These are phyloP conservation scores for Brenthis daphne DNA, from an alignment of 2,888 invertebrate species.

Conservation along the genomic window DNA sequence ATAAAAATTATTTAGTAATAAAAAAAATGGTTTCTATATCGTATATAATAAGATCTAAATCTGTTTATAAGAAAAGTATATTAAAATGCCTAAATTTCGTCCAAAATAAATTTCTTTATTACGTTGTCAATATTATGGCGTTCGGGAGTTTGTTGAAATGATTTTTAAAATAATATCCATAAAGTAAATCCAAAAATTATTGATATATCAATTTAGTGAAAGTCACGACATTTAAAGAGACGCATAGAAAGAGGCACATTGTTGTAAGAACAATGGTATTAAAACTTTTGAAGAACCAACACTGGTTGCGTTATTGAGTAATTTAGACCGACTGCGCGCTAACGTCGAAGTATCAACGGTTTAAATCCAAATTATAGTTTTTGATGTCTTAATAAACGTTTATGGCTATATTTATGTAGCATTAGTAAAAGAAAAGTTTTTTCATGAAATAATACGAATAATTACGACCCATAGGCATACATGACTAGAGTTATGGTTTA, in stretches of 20 bases:
- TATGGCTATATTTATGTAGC: not conserved
- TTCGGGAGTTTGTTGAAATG: conserved; percentile 22
- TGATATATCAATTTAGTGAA: conserved; percentile 43
- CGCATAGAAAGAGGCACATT: conserved; percentile 41
- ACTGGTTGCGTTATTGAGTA: conserved; percentile 63
- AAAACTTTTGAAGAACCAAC: conserved; percentile 58
- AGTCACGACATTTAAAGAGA: conserved; percentile 49
- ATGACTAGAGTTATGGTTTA: too few species aligned
- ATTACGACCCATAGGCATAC: too few species aligned
- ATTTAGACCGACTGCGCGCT: conserved; percentile 55
- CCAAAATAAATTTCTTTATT: not conserved
- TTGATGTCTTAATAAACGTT: conserved; percentile 61
- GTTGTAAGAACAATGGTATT: conserved; percentile 49
- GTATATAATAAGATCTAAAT: conserved; percentile 15
- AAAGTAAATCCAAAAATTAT: conserved; percentile 20
- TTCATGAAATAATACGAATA: conserved; percentile 64
- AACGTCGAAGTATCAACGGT: conserved; percentile 62
- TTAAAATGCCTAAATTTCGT: not conserved
- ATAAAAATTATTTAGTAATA: not conserved
- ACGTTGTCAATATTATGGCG: conserved; percentile 1
- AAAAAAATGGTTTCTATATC: conserved; percentile 8
- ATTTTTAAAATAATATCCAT: not conserved
- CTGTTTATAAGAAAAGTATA: not conserved
- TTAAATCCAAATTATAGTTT: conserved; percentile 71
- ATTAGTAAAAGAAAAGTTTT: conserved; percentile 46